Conservation (phyloP, 2,888 invertebrate genomes). For the Hololepta plana region DNA sequence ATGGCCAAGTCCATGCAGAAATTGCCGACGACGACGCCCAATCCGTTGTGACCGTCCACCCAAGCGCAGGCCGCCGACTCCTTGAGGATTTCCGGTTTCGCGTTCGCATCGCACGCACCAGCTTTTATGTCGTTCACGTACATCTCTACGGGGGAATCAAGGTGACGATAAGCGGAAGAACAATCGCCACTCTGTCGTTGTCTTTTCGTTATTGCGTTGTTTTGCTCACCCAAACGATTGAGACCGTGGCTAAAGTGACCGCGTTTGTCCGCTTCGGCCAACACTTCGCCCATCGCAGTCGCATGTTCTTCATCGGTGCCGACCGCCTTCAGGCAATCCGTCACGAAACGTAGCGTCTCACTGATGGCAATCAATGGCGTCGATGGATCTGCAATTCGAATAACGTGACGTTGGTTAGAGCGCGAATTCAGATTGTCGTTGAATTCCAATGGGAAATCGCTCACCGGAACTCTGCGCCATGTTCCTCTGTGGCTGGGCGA, state of each 20-base stretch:
- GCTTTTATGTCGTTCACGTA: constrained; percentile 43
- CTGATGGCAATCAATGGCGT: constrained; percentile 27
- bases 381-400: no score
- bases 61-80: constrained; percentile 35
- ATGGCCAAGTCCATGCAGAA: constrained; percentile 48
- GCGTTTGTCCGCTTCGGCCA: constrained; percentile 50
- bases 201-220: no score
- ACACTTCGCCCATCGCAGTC: constrained; percentile 42
- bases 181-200: no score
- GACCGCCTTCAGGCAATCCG: constrained; percentile 45
- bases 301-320: constrained; percentile 44
- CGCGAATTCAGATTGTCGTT: no score
- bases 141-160: constrained; percentile 33
- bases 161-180: no score
- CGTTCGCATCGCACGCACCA: constrained; percentile 30
- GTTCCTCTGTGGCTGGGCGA: no score
- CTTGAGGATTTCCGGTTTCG: constrained; percentile 35
- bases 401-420: no score
- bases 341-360: constrained; percentile 39
- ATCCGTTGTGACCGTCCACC: constrained; percentile 49
- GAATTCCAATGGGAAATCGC: no score
- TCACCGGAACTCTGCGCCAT: no score
- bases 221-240: constrained; percentile 36
- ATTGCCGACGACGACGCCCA: constrained; percentile 49
- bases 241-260: constrained; percentile 62